phyloP scores from a whole-genome alignment of 2,888 invertebrate genomes.

The Amiota mariae region DNA sequence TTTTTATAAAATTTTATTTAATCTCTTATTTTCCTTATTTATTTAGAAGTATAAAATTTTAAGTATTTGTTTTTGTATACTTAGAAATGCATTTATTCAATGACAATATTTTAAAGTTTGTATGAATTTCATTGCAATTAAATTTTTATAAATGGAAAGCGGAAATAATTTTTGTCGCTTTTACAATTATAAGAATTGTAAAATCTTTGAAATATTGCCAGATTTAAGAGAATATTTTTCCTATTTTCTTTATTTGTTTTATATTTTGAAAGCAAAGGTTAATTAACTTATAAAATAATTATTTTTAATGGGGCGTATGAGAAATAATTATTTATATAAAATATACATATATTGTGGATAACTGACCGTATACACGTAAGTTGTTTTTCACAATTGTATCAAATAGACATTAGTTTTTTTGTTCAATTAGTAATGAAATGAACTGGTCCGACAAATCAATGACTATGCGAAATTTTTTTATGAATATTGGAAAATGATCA shows the following conservation, averaged over 20 bases:
- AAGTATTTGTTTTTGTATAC: background rate
- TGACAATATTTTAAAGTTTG: background rate
- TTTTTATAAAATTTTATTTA: too few relatives aligned
- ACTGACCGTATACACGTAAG: too few relatives aligned
- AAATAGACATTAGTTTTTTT: too few relatives aligned
- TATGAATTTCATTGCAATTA: slow-evolving; percentile 1
- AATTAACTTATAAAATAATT: background rate
- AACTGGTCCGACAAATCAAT: too few relatives aligned
- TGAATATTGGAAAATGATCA: too few relatives aligned
- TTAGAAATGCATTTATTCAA: background rate
- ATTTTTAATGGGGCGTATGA: background rate
- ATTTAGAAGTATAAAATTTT: too few relatives aligned
- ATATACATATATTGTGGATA: too few relatives aligned
- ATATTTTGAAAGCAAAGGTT: background rate
- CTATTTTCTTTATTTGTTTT: background rate
- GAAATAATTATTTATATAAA: background rate
- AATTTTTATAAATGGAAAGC: slow-evolving; percentile 6
- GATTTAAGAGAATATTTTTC: background rate
- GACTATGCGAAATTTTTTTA: too few relatives aligned
- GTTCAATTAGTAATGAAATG: too few relatives aligned
- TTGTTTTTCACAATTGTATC: too few relatives aligned
- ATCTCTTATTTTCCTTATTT: too few relatives aligned
- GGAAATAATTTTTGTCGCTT: slow-evolving; percentile 13
- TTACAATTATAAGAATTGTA: background rate
- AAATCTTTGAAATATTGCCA: slow-evolving; percentile 13